Evolutionary conservation across 35 echinoderm and acorn worm species (phyloP), one percentile per base, ranked within the genome.

Genomic region (Stichopus chloronotus): DNA sequence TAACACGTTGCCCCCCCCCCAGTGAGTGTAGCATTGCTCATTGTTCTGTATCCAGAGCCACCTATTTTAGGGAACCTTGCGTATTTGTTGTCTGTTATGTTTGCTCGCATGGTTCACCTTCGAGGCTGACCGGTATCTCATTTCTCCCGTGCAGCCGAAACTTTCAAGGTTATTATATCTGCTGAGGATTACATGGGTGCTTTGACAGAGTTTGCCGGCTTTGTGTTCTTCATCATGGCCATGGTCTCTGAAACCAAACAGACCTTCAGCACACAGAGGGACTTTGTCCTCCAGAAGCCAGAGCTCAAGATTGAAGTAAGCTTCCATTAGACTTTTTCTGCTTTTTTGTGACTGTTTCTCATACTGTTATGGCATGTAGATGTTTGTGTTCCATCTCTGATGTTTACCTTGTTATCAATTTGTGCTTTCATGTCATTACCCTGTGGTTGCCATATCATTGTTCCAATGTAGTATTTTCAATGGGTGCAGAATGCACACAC

Each of bases 201-300:
- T 57, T 59, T 96, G 69, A 96, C 95, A 9, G 97, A 99, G 30
- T 99, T 92, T 87, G 86, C 86, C 56, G 83, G 82, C 2, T 91
- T 99, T 16, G 90, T 87, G 4, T 99, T 99, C 89, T 99, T 99
- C 58, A 78, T 94, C 57, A 99, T 99, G 97, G 92, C 52, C 1
- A 78, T 57, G 61, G 95, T 99, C 16, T 86, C 84, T 4, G 74
- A 95, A 17, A 99, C 97, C 22, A 88, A 95, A 53, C 97, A 99
- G 58, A 88, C 89, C 16, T 99, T 92, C 90, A 96, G 95, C 86
- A 87, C 59, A 16, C 94, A 95, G 60, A 87, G 90, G 54, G 95
- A 99, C 79, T 88, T 94, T 81, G 95, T 95, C 5, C 92, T 99
- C 21, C 81, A 92, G n/a, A 99, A 99, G 81, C 97, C 97, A 57